Evolutionary conservation across 1,140 invertebrate genomes (phyloP), one percentile per base, ranked within the genome.

Genomic region (Microplitis mediator): DNA sequence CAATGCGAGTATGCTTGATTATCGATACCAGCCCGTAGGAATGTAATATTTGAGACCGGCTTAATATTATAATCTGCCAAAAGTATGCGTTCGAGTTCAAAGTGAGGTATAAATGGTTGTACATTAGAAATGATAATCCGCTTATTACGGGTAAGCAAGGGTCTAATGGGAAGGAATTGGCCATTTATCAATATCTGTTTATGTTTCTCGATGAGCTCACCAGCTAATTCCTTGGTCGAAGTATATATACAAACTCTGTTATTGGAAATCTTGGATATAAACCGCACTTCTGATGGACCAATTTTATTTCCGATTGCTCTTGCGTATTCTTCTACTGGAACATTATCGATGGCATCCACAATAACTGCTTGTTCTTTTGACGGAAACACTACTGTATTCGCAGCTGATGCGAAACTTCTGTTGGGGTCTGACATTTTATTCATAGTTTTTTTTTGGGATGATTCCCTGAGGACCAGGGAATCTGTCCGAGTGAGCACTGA

Each of bases 341-440:
- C 39, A 1, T 61, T 71, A 36, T 74, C 61, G 4, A 70, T 31
- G 14, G 75, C 51, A 14, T 76, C 64, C 1, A 76, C 39, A 4
- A 76, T 39, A 32, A 76, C 52, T 4, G 75, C 70, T 70, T 71
- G 64, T 14, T 74, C 69, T 73, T 69, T 76, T 36, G 54, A 67
- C 0, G 72, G 72, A 11, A 68, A 71, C 11, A 36, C 1, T 45
- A 60, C 36, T 31, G 14, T 4, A 52, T 34, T 56, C 3, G 56
- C 39, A 13, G 45, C 52, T 5, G 16, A 4, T 9, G 36, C 45
- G 2, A 54, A 67, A 9, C 9, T 67, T 32, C 9, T n/a, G 31
- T 66, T 66, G 62, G 8, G 0, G 13, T 34, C 35, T 35, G 31
- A 23, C 34, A 14, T 35, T 8, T 64, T 64, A 23, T 23, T 23